Conservation (phyloP, 2,797 vertebrate species). For the Spheniscus humboldti region DNA sequence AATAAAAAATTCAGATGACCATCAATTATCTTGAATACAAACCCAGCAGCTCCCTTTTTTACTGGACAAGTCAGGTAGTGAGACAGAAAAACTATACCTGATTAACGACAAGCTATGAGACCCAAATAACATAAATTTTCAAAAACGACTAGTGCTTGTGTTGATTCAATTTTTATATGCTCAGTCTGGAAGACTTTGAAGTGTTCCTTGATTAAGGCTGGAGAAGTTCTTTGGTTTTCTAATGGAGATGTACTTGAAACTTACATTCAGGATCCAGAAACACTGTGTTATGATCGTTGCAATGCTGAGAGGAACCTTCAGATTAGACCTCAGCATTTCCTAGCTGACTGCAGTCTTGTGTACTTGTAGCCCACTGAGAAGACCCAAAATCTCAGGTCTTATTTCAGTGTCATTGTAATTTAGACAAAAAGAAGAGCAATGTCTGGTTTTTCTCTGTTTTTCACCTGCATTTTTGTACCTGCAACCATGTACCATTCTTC, state of each 20-base stretch:
- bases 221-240: not conserved
- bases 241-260: not conserved
- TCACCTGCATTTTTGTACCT: not conserved
- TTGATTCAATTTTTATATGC: not conserved
- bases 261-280: not conserved
- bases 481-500: not conserved
- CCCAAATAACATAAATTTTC: not conserved
- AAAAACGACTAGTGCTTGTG: not conserved
- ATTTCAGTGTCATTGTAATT: not conserved
- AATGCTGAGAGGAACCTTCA: not conserved
- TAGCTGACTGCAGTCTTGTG: not conserved
- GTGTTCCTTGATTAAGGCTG: not conserved
- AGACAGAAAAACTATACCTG: not conserved
- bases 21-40: slow-evolving; percentile 81
- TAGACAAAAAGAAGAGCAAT: not conserved
- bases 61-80: not conserved
- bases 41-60: slow-evolving; percentile 62
- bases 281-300: not conserved
- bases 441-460: not conserved
- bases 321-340: not conserved
- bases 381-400: not conserved
- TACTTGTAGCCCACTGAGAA: not conserved
- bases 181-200: not conserved
- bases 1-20: slow-evolving; percentile 73
- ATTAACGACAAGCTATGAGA: not conserved